Conservation (phyloP, 1,140 invertebrate genomes). For the Myzus persicae region DNA sequence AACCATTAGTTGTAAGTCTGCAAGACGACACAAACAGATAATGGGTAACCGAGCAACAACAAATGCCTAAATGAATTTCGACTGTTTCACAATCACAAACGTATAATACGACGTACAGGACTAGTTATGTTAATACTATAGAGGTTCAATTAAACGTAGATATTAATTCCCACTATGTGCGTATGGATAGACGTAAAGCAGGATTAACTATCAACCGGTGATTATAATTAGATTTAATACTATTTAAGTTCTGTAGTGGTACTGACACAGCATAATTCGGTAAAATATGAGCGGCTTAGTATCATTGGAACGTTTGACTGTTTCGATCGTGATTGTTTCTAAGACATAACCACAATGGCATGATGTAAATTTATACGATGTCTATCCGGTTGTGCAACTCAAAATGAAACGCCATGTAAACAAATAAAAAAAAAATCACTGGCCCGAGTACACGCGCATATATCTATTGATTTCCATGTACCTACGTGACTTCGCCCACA, state of each 20-base stretch:
- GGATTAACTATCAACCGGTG: not conserved
- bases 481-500: slow-evolving; percentile 32
- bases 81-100: not conserved
- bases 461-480: slow-evolving; percentile 21
- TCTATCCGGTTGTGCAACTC: not conserved
- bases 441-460: not conserved
- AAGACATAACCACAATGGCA: not conserved
- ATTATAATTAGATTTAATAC: not conserved
- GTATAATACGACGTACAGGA: not conserved
- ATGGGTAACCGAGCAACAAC: not conserved
- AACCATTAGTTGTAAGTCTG: not conserved
- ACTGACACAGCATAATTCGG: not conserved
- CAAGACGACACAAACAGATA: not conserved
- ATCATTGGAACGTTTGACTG: not conserved
- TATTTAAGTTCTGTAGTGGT: not conserved
- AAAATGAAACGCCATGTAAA: not conserved
- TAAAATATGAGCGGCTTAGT: not conserved
- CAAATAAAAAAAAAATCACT: slow-evolving; percentile 29
- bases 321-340: not conserved
- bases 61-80: not conserved
- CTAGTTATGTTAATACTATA: not conserved
- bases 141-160: not conserved
- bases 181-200: not conserved
- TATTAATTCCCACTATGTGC: not conserved
- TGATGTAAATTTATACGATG: not conserved